A percentile compares a stretch with the other conserved stretches of the same genome.
Evolutionary conservation across 2,113 vertebrate species (phyloP).

Genomic region (Podarcis cretensis): DNA sequence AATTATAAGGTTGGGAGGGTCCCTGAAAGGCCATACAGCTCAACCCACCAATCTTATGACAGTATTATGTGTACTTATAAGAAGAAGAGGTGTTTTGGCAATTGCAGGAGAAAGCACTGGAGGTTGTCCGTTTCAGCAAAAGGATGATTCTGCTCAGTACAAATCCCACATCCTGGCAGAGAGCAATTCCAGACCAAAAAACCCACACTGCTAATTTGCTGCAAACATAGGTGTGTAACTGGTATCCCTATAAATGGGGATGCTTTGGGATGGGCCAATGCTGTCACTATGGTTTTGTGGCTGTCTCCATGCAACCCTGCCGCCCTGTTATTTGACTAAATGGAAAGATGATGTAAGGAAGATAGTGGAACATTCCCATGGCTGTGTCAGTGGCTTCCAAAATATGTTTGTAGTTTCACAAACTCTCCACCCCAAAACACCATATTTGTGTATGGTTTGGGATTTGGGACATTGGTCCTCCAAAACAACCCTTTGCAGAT

Average conservation of each 20-base stretch:
- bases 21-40: no score
- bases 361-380: constrained; percentile 19
- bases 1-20: no score
- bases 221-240: background rate
- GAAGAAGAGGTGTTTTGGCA: background rate
- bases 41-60: no score
- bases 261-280: background rate
- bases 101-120: background rate
- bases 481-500: background rate
- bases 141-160: background rate
- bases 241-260: background rate
- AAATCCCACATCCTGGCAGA: background rate
- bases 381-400: constrained; percentile 30
- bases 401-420: constrained; percentile 29
- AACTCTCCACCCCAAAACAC: constrained; percentile 51
- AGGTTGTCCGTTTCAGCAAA: background rate
- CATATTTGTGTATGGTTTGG: constrained; percentile 33
- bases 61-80: background rate
- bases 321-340: constrained; percentile 42
- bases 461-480: background rate
- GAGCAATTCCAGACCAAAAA: constrained; percentile 24
- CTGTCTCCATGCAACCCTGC: background rate
- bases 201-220: background rate
- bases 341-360: background rate
- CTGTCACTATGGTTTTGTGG: background rate